Evolutionary conservation across 1,140 invertebrate genomes (phyloP).

Genomic region (roundworm (Caenorhabditis elegans)): WBcel235 BX284604.4:5818001-5818500

Average conservation of each 20-base stretch:
- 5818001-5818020: constrained; percentile 2
- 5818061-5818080: constrained; percentile 4
- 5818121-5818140: constrained; percentile 32
- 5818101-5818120: background rate
- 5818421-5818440: no score
- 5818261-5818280: no score
- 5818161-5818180: background rate
- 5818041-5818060: background rate
- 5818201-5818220: background rate
- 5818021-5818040: background rate
- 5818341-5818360: no score
- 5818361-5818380: no score
- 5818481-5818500: no score
- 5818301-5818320: no score
- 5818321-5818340: no score
- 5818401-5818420: no score
- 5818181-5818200: background rate
- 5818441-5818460: no score
- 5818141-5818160: constrained; percentile 5
- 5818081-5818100: constrained; percentile 33
- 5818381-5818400: no score
- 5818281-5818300: no score
- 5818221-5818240: background rate
- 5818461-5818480: no score
- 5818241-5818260: background rate